These are phyloP conservation scores for Pteria penguin DNA, from an alignment of 2,888 invertebrate species.

Conservation along the genomic window DNA sequence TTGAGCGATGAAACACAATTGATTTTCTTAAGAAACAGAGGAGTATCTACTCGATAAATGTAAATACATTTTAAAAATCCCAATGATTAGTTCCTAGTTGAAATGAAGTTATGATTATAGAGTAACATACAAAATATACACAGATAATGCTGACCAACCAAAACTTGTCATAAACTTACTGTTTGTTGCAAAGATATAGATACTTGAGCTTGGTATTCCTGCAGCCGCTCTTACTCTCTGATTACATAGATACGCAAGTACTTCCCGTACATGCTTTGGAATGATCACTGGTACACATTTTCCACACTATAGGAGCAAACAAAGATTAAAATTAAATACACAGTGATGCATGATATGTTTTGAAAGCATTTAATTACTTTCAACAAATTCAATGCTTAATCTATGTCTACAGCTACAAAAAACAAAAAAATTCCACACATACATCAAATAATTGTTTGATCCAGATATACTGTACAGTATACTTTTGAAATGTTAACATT, in stretches of 20 bases:
- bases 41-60: too few relatives aligned
- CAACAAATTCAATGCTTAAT: neutral
- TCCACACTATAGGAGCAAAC: slow-evolving; percentile 13
- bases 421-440: neutral
- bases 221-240: neutral
- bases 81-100: neutral
- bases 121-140: slow-evolving; percentile 1
- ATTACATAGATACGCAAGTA: neutral
- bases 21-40: too few relatives aligned
- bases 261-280: neutral
- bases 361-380: neutral
- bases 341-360: neutral
- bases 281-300: slow-evolving; percentile 24
- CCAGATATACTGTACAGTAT: too few relatives aligned
- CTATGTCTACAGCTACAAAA: slow-evolving; percentile 1
- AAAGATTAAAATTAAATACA: slow-evolving; percentile 2
- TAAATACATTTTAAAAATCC: too few relatives aligned
- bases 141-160: neutral
- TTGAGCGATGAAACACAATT: too few relatives aligned
- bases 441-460: slow-evolving; percentile 1
- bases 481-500: neutral
- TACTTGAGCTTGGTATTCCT: neutral
- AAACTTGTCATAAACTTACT: slow-evolving; percentile 8
- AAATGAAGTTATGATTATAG: neutral
- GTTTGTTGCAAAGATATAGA: slow-evolving; percentile 17